Base-by-base conservation (phyloP, 2,888 invertebrate genomes). In the Saturnia japonica region DNA sequence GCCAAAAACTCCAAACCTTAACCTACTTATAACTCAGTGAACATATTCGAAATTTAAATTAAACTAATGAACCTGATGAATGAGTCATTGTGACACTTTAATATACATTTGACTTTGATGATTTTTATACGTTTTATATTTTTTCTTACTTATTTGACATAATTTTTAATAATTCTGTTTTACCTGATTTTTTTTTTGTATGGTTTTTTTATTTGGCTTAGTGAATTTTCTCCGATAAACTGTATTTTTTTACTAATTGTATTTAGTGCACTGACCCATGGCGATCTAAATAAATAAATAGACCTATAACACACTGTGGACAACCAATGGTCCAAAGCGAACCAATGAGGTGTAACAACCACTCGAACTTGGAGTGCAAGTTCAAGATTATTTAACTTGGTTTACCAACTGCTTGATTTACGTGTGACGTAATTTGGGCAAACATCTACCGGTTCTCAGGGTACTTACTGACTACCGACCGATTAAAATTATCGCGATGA, bases 311-410 rank as follows among this genome's bases (percentile, higher is more conserved):
- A 60, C 28, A 60, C 14, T 28, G 57, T 54, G 11, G 25, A 60
- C 14, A 8, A 60, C 57, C 57, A 64, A 64, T 64, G 64, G 40
- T 64, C 40, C 45, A 22, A 68, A 57, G 51, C 70, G 67, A 71
- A 72, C 72, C 70, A 72, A 72, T 69, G 64, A 40, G 51, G 19
- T 54, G 72, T 72, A 68, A 78, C 76, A 68, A 78, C 76, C 77
- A 77, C 69, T 70, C 64, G 76, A 42, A 68, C 57, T 66, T 69
- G 72, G 73, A 69, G 62, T 70, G 72, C 72, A 71, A 72, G 71
- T 73, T 73, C 60, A 75, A 76, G 66, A 73, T 74, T 71, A 73
- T 72, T 60, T 60, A 60, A 60, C 57, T 60, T 78, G 64, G 40
- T 64, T 40, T 19, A 64, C 64, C 64, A 40, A 64, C 40, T 40